phyloP scores from a whole-genome alignment of 2,797 vertebrate species.

The Lithobates sylvaticus region DNA sequence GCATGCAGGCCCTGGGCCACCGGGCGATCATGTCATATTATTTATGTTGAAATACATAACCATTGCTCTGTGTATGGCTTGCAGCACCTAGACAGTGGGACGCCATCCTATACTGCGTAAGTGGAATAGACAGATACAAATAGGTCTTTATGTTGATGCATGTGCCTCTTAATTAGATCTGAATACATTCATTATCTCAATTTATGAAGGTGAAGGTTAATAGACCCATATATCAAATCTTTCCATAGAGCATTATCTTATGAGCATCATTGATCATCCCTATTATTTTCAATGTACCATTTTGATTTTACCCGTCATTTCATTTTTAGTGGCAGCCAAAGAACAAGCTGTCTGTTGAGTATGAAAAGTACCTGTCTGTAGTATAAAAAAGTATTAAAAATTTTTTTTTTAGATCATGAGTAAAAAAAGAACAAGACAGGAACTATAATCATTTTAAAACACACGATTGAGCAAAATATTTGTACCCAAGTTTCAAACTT shows the following conservation, averaged over 20 bases:
- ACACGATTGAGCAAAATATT: too few species aligned
- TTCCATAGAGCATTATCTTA: constrained; percentile 22
- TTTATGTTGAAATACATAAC: not conserved
- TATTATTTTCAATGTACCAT: constrained; percentile 9
- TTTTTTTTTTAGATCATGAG: not conserved
- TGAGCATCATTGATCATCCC: constrained; percentile 28
- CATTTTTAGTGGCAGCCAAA: not conserved
- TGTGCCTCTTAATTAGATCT: constrained; percentile 12
- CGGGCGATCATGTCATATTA: not conserved
- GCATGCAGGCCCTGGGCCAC: too few species aligned
- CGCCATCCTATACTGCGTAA: not conserved
- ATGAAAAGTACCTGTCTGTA: not conserved
- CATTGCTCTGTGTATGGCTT: not conserved
- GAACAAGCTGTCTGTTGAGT: not conserved
- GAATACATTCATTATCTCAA: constrained; percentile 35
- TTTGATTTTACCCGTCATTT: not conserved
- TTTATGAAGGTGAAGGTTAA: constrained; percentile 33
- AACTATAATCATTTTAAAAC: too few species aligned
- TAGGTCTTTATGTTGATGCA: constrained; percentile 20
- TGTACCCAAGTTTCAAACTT: too few species aligned
- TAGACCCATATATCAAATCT: constrained; percentile 20
- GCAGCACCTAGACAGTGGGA: not conserved
- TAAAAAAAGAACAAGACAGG: not conserved
- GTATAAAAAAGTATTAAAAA: not conserved
- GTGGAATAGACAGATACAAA: constrained; percentile 19